These are phyloP conservation scores for Iselma pallidipennis DNA, from an alignment of 2,888 invertebrate genomes.

Conservation along the genomic window DNA sequence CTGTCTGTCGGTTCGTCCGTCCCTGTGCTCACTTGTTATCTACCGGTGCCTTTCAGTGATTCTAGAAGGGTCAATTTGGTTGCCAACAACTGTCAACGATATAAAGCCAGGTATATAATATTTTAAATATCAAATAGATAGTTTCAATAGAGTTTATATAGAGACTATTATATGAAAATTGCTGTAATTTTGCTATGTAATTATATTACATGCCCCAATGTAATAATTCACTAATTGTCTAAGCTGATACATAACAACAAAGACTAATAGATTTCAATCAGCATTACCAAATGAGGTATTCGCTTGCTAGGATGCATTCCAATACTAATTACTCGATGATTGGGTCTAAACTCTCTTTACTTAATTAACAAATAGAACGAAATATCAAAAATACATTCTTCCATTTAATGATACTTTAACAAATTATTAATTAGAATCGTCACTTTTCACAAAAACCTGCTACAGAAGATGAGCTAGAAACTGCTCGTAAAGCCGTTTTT, in stretches of 20 bases:
- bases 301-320: not conserved
- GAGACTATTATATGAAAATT: no score
- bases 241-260: not conserved
- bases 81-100: not conserved
- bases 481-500: no score
- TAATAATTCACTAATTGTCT: not conserved
- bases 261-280: conserved; percentile 1
- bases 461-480: no score
- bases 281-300: not conserved
- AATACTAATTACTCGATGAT: not conserved
- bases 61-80: conserved; percentile 25
- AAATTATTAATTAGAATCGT: no score
- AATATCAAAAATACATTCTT: no score
- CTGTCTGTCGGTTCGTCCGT: conserved; percentile 50
- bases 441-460: no score
- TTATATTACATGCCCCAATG: not conserved
- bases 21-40: conserved; percentile 54
- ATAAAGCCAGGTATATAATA: not conserved
- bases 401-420: no score
- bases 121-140: no score
- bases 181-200: not conserved
- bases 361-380: no score
- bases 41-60: conserved; percentile 56
- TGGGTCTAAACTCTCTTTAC: no score
- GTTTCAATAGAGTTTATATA: no score